These are phyloP conservation scores for Megalonaias nervosa DNA, from an alignment of 1,140 invertebrate genomes.

Conservation along the genomic window DNA sequence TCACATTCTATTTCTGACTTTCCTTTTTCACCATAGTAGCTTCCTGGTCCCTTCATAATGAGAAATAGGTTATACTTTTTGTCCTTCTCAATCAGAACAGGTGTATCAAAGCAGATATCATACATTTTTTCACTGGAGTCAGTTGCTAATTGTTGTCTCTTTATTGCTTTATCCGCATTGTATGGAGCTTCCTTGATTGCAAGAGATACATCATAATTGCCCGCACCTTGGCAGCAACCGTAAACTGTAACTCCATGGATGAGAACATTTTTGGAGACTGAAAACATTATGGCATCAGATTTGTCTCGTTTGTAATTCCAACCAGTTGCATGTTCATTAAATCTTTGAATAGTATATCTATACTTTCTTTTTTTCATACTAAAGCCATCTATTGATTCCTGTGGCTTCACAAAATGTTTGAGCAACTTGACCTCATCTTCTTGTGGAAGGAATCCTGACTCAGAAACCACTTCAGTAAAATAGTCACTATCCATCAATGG, in stretches of 20 bases:
- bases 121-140: slow-evolving; percentile 27
- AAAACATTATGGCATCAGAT: slow-evolving; percentile 21
- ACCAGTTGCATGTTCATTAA: slow-evolving; percentile 1
- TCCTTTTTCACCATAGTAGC: slow-evolving; percentile 17
- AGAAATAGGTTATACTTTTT: slow-evolving; percentile 12
- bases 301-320: slow-evolving; percentile 32
- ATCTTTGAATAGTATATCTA: slow-evolving; percentile 6
- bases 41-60: slow-evolving; percentile 9
- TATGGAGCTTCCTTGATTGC: slow-evolving; percentile 7
- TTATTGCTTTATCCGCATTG: neutral
- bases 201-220: neutral
- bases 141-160: slow-evolving; percentile 12
- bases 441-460: slow-evolving; percentile 4
- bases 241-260: slow-evolving; percentile 16
- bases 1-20: neutral
- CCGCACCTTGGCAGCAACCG: slow-evolving; percentile 18
- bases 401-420: slow-evolving; percentile 3
- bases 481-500: slow-evolving; percentile 34
- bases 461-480: slow-evolving; percentile 18
- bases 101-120: slow-evolving; percentile 16
- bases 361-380: neutral
- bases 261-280: slow-evolving; percentile 15
- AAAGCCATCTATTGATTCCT: neutral
- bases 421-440: slow-evolving; percentile 8
- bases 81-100: neutral